Conservation (phyloP, 2,888 invertebrate species). For the Pristionchus fissidentatus region DNA sequence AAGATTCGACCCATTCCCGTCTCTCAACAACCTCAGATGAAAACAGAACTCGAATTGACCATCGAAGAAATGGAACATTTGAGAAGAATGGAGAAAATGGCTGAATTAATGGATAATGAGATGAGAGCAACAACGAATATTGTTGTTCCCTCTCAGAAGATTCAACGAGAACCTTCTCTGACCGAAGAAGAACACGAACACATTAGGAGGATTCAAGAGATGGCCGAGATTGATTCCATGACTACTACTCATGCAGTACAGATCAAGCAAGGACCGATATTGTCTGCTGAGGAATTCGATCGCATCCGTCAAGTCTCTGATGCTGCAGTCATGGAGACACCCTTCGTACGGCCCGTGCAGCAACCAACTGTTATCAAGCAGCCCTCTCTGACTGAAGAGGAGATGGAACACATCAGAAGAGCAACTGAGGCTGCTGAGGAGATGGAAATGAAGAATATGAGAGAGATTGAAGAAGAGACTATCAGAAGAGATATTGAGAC, state of each 20-base stretch:
- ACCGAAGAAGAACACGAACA: neutral
- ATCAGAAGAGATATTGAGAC: neutral
- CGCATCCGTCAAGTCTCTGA: slow-evolving; percentile 65
- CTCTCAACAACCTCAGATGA: neutral
- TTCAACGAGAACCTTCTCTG: neutral
- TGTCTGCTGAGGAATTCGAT: slow-evolving; percentile 61
- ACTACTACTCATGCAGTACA: too few species aligned
- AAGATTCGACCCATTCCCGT: neutral
- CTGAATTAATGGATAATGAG: slow-evolving; percentile 34
- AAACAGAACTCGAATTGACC: neutral
- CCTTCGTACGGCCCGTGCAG: neutral
- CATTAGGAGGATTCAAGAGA: slow-evolving; percentile 16
- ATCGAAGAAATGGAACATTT: slow-evolving; percentile 53
- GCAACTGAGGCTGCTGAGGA: slow-evolving; percentile 42
- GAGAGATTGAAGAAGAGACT: neutral
- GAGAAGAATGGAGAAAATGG: slow-evolving; percentile 48
- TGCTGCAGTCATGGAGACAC: slow-evolving; percentile 53
- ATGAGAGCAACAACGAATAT: neutral
- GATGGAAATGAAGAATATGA: slow-evolving; percentile 45
- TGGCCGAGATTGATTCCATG: neutral
- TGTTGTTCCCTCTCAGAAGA: neutral
- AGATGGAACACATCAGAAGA: slow-evolving; percentile 44
- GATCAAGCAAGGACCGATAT: neutral
- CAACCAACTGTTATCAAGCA: neutral
- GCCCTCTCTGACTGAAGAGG: slow-evolving; percentile 49